A percentile compares a stretch with the other conserved stretches of the same genome.
Conservation (phyloP, 2,888 invertebrate genomes). For the Teleiodes luculella region DNA sequence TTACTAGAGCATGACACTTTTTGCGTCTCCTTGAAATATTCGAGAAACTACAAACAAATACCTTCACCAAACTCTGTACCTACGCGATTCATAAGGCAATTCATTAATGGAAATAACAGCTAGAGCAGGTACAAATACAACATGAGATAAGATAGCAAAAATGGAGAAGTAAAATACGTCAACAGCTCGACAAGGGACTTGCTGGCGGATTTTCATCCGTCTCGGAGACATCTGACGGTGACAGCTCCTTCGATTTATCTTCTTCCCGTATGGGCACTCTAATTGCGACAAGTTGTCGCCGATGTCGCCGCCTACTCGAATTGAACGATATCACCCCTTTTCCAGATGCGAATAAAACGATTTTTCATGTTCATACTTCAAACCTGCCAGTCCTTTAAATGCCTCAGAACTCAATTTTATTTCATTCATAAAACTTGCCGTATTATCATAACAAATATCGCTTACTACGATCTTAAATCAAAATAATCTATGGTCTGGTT, state of each 20-base stretch:
- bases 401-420: no score
- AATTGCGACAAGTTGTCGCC: constrained; percentile 48
- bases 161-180: constrained; percentile 38
- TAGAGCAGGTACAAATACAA: no score
- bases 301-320: constrained; percentile 32
- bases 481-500: no score
- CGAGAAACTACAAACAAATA: background rate
- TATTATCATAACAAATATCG: no score
- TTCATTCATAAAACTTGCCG: no score
- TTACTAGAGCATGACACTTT: constrained; percentile 7
- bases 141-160: constrained; percentile 33
- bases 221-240: constrained; percentile 24
- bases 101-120: no score
- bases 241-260: constrained; percentile 37
- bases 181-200: constrained; percentile 32
- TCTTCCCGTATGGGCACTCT: constrained; percentile 35
- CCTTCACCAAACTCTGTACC: no score
- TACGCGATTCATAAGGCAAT: no score
- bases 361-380: constrained; percentile 11
- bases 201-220: constrained; percentile 29
- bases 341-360: constrained; percentile 13
- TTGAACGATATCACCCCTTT: constrained; percentile 15
- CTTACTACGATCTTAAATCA: no score
- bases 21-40: background rate
- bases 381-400: constrained; percentile 3